phyloP scores from a whole-genome alignment of 2,888 invertebrate genomes.

The Ariolimax columbianus region DNA sequence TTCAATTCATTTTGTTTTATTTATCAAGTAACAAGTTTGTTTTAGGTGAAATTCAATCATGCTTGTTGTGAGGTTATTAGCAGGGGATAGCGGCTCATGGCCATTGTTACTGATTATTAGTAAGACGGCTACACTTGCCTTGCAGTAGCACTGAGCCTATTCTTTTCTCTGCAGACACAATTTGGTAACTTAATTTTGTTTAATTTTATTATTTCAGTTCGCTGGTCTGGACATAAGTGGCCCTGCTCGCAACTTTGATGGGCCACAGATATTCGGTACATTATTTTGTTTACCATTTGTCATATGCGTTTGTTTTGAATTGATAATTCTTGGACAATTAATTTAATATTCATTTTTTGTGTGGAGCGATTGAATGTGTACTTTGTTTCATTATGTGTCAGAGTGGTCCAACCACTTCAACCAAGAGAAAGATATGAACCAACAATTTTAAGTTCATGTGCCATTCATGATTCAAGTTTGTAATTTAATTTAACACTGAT shows the following conservation, averaged over 20 bases:
- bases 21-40: background rate
- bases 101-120: background rate
- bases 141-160: background rate
- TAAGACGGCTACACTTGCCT: too few relatives aligned
- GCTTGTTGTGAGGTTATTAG: background rate
- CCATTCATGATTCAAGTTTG: background rate
- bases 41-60: background rate
- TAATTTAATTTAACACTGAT: too few relatives aligned
- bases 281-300: background rate
- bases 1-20: too few relatives aligned
- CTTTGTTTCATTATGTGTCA: too few relatives aligned
- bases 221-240: conserved; percentile 99
- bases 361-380: background rate
- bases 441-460: background rate
- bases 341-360: background rate
- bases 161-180: too few relatives aligned
- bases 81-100: too few relatives aligned
- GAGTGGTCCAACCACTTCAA: too few relatives aligned
- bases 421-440: too few relatives aligned
- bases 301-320: background rate
- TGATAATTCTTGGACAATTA: background rate
- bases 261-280: conserved; percentile 45
- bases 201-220: too few relatives aligned
- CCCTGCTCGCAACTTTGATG: conserved; percentile 60
- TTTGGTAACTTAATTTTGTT: too few relatives aligned